Evolutionary conservation across 2,888 invertebrate genomes (phyloP).

Genomic region (Portevinia maculata): DNA sequence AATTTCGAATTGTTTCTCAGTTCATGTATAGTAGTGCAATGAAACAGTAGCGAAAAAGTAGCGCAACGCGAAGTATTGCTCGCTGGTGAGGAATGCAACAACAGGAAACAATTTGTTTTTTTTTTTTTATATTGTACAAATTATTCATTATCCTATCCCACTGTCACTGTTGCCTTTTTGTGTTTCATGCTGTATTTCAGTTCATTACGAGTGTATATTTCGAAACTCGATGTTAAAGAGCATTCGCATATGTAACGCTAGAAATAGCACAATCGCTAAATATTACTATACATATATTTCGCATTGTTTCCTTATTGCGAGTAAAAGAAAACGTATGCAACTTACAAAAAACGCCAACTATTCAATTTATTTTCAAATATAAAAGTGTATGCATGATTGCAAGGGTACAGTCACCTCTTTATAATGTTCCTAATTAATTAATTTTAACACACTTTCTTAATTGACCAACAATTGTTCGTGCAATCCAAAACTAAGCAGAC

Average conservation of each 20-base stretch:
- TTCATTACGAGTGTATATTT: slow-evolving; percentile 31
- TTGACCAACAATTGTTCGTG: slow-evolving; percentile 42
- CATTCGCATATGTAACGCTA: slow-evolving; percentile 15
- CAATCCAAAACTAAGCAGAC: slow-evolving; percentile 31
- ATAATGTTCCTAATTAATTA: slow-evolving; percentile 13
- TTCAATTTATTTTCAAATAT: slow-evolving; percentile 10
- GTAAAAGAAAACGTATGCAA: slow-evolving; percentile 1
- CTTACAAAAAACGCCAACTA: not conserved
- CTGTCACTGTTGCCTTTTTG: slow-evolving; percentile 21
- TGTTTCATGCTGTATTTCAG: slow-evolving; percentile 6
- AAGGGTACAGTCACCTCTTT: slow-evolving; percentile 20
- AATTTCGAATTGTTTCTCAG: slow-evolving; percentile 30
- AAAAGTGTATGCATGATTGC: not conserved
- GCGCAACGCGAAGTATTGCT: not conserved
- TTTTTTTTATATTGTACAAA: slow-evolving; percentile 5
- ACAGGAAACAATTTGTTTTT: slow-evolving; percentile 3
- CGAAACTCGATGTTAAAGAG: slow-evolving; percentile 9
- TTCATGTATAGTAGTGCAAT: not conserved
- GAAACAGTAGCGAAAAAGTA: slow-evolving; percentile 11
- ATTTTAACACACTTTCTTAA: slow-evolving; percentile 33
- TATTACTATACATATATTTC: slow-evolving; percentile 8
- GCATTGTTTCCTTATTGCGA: slow-evolving; percentile 14
- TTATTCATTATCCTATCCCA: slow-evolving; percentile 41
- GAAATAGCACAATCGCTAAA: slow-evolving; percentile 34
- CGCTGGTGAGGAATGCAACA: too few species aligned